Percentiles rank a stretch among this genome's conserved stretches.
Evolutionary conservation across 2,113 vertebrate genomes (phyloP).

Genomic region (Picathartes gymnocephalus): DNA sequence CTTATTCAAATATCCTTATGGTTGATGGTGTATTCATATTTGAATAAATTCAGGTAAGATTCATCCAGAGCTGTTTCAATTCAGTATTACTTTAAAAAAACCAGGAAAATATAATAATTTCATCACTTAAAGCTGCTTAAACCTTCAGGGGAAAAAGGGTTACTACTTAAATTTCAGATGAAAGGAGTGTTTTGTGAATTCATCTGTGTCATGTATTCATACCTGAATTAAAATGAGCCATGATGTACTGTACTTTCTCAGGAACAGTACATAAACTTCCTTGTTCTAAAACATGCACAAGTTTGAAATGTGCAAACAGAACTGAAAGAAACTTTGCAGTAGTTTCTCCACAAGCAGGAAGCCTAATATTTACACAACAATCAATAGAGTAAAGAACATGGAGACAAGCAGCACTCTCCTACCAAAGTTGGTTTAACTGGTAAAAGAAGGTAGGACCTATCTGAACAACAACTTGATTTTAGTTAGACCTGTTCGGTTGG

Average conservation of each 20-base stretch:
- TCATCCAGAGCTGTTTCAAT: neutral
- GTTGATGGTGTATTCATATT: neutral
- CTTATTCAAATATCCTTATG: neutral
- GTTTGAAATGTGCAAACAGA: slow-evolving; percentile 63
- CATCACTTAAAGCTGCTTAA: slow-evolving; percentile 61
- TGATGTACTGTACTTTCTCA: slow-evolving; percentile 59
- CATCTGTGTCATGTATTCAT: slow-evolving; percentile 74
- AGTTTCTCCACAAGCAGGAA: slow-evolving; percentile 71
- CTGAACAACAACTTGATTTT: slow-evolving; percentile 18
- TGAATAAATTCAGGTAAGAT: slow-evolving; percentile 18
- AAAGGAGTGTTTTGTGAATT: slow-evolving; percentile 78
- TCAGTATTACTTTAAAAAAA: slow-evolving; percentile 24
- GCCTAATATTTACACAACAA: slow-evolving; percentile 72
- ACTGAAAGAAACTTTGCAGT: slow-evolving; percentile 70
- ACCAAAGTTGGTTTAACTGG: slow-evolving; percentile 38
- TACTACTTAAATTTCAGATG: slow-evolving; percentile 67
- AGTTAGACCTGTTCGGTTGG: neutral
- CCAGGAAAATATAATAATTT: slow-evolving; percentile 55
- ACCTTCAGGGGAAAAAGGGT: slow-evolving; percentile 45
- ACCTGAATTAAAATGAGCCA: slow-evolving; percentile 73
- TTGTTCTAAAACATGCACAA: slow-evolving; percentile 69
- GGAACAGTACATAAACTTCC: slow-evolving; percentile 75
- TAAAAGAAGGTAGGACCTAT: slow-evolving; percentile 19
- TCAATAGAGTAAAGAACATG: slow-evolving; percentile 52
- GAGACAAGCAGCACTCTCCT: slow-evolving; percentile 47